phyloP scores from a whole-genome alignment of 2,888 invertebrate species.

The Idaea aversata region DNA sequence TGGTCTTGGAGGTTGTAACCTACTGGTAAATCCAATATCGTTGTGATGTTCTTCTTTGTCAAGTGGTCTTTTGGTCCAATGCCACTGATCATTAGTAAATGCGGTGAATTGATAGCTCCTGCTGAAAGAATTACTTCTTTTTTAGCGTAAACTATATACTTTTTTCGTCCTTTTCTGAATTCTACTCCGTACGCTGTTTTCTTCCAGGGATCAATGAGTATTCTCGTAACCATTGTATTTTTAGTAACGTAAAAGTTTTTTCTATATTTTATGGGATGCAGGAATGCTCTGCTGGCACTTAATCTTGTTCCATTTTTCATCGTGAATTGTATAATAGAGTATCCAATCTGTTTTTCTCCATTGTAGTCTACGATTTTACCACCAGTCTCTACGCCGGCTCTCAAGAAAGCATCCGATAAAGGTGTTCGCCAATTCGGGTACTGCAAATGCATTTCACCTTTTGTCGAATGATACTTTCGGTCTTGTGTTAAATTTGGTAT shows the following conservation, averaged over 20 bases:
- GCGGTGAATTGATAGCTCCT: slow-evolving; percentile 89
- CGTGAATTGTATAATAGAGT: slow-evolving; percentile 84
- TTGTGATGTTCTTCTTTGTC: slow-evolving; percentile 75
- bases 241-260: slow-evolving; percentile 83
- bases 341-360: slow-evolving; percentile 84
- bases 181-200: slow-evolving; percentile 81
- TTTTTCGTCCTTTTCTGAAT: slow-evolving; percentile 75
- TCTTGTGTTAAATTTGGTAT: slow-evolving; percentile 60
- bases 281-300: slow-evolving; percentile 87
- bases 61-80: slow-evolving; percentile 84
- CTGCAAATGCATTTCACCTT: slow-evolving; percentile 82
- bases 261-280: slow-evolving; percentile 80
- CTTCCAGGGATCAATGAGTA: slow-evolving; percentile 74
- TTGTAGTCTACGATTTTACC: slow-evolving; percentile 83
- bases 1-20: slow-evolving; percentile 91
- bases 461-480: slow-evolving; percentile 79
- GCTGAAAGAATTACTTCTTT: slow-evolving; percentile 88
- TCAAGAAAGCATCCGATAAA: slow-evolving; percentile 81
- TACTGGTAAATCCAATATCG: slow-evolving; percentile 82
- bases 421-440: slow-evolving; percentile 79
- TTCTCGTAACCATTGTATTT: slow-evolving; percentile 79
- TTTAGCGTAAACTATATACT: slow-evolving; percentile 65
- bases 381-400: slow-evolving; percentile 82
- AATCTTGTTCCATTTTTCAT: slow-evolving; percentile 84
- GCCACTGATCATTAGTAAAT: slow-evolving; percentile 90